Evolutionary conservation across 2,888 invertebrate species (phyloP).

Genomic region (Diarsia rubi): DNA sequence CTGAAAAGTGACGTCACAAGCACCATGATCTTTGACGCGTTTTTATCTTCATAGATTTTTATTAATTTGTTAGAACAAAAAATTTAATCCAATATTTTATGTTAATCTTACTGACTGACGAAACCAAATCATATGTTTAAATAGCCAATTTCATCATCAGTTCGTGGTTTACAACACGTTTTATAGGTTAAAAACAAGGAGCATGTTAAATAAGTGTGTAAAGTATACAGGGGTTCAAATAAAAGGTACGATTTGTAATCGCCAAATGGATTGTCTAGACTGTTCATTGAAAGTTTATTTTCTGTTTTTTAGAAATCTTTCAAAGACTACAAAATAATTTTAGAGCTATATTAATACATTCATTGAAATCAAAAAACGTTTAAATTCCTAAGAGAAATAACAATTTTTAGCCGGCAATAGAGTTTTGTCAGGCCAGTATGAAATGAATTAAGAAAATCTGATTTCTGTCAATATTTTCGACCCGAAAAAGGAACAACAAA

Average conservation of each 20-base stretch:
- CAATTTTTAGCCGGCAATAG: background rate
- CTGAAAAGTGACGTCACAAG: no score
- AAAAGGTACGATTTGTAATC: background rate
- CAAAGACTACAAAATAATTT: background rate
- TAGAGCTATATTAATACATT: background rate
- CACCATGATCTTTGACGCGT: no score
- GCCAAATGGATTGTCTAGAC: conserved; percentile 36
- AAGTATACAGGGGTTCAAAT: background rate
- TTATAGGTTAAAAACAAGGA: background rate
- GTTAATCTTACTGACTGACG: no score
- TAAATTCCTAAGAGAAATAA: background rate
- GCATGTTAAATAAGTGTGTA: no score
- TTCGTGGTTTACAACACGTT: background rate
- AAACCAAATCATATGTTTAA: no score
- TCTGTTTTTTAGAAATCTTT: background rate
- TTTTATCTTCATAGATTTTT: no score
- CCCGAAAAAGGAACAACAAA: conserved; percentile 3
- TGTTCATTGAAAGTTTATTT: background rate
- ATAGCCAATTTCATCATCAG: no score
- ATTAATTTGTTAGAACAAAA: no score
- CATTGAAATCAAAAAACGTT: background rate
- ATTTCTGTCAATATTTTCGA: conserved; percentile 17
- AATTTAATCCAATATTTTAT: no score
- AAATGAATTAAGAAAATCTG: conserved; percentile 23
- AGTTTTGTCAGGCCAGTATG: background rate